Percentiles rank a stretch among this genome's conserved stretches.
Evolutionary conservation across 2,888 invertebrate species (phyloP).

Genomic region (Bombylius discolor): DNA sequence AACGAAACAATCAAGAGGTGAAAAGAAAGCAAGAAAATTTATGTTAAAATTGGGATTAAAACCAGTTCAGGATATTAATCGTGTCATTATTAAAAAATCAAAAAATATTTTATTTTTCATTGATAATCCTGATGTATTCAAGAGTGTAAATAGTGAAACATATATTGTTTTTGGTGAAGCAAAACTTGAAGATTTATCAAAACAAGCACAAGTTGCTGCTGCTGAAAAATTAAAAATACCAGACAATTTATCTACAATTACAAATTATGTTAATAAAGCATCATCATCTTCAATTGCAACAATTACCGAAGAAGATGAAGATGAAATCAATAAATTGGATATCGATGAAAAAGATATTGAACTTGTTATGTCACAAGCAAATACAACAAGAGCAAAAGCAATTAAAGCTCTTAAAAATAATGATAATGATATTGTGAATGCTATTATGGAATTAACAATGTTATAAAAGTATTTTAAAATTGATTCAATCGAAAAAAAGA

Average conservation of each 20-base stretch:
- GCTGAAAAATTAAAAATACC: slow-evolving; percentile 97
- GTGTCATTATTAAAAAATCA: slow-evolving; percentile 96
- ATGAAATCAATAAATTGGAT: slow-evolving; percentile 88
- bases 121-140: slow-evolving; percentile 96
- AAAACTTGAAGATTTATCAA: slow-evolving; percentile 98
- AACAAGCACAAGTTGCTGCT: slow-evolving; percentile 90
- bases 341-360: slow-evolving; percentile 98
- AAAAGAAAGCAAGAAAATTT: slow-evolving; percentile 98
- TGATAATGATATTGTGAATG: slow-evolving; percentile 97
- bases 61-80: slow-evolving; percentile 80
- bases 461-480: slow-evolving; percentile 23
- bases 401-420: slow-evolving; percentile 93
- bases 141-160: slow-evolving; percentile 96
- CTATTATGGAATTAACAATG: slow-evolving; percentile 80
- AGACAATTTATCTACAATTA: slow-evolving; percentile 42
- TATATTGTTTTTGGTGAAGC: slow-evolving; percentile 99
- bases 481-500: neutral
- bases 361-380: slow-evolving; percentile 94
- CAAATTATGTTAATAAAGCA: slow-evolving; percentile 44
- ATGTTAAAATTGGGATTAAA: slow-evolving; percentile 97
- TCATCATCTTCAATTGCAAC: slow-evolving; percentile 64
- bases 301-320: slow-evolving; percentile 83
- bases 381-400: slow-evolving; percentile 84
- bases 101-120: slow-evolving; percentile 99
- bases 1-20: slow-evolving; percentile 94